Evolutionary conservation across 1,140 invertebrate genomes (phyloP), one percentile per base, ranked within the genome.

Genomic region (Drosophila simulans): DNA sequence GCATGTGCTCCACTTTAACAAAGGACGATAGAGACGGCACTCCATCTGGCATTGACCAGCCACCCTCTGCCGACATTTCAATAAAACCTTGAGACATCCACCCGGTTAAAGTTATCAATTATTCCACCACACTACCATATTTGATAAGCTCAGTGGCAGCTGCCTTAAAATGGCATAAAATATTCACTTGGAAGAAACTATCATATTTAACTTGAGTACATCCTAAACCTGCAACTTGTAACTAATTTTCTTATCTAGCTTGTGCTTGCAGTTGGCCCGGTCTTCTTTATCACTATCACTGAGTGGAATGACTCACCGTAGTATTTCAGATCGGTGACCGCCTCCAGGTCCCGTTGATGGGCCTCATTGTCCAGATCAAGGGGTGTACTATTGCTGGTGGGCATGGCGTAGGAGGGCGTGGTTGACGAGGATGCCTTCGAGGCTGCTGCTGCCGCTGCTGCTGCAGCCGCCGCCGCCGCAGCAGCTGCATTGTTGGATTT

Each of bases 311-410:
- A 89, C 84, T 89, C 68, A 89, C 84, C 85, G 37, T 89, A 89
- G 4, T 85, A 89, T 25, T 80, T 68, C 48, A 89, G 53, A 58
- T 89, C 85, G 43, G 84, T 89, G n/a, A 89, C 77, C 20, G 43
- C 25, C 48, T 89, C 84, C 46, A 89, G 48, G 34, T 90, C 85
- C 37, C 56, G 63, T n/a, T 90, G 84, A 54, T 89, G 85, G 22
- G 64, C 58, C 58, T 84, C 69, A 20, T 89, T 90, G 5, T 89
- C 73, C 17, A 89, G 62, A 62, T 89, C 85, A 10, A 89, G 52
- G 15, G 77, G 85, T 13, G 77, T 75, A 40, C 68, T 80, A 8
- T 80, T 84, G 58, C 66, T 89, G 10, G 80, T 55, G 13, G 85
- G 77, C 56, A 80, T 66, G 34, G 46, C 48, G 46, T 77, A 80